phyloP scores from a whole-genome alignment of 2,797 vertebrate genomes.

The Sebastes ruberrimus region DNA sequence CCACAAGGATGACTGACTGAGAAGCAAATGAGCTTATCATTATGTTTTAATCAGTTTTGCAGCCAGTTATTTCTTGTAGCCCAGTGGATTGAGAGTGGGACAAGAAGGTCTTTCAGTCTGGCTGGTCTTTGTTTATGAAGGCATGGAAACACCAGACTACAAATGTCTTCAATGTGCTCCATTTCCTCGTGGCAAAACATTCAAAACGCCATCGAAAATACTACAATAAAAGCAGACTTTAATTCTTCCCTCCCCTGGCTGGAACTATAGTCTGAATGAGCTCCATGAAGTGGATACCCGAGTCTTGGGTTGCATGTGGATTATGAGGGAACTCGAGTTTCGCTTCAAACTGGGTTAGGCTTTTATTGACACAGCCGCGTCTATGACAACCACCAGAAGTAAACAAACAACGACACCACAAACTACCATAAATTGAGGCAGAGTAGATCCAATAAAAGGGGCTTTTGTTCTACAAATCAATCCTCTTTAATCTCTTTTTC shows the following conservation, averaged over 20 bases:
- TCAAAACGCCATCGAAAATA: constrained; percentile 7
- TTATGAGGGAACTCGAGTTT: constrained; percentile 37
- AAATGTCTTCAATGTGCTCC: not conserved
- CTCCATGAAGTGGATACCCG: constrained; percentile 2
- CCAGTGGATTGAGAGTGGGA: not conserved
- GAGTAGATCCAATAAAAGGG: constrained; percentile 45
- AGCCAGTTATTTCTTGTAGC: constrained; percentile 8
- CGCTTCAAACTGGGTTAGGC: constrained; percentile 50
- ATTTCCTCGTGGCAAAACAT: constrained; percentile 16
- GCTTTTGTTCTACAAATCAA: constrained; percentile 39
- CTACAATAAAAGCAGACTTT: not conserved
- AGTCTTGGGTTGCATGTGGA: constrained; percentile 32
- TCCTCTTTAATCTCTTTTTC: constrained; percentile 58
- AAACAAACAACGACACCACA: constrained; percentile 44
- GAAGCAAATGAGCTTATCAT: constrained; percentile 46
- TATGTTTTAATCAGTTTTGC: constrained; percentile 50
- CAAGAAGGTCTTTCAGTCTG: not conserved
- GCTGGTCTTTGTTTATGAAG: not conserved
- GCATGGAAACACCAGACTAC: not conserved
- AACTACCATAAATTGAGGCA: constrained; percentile 7
- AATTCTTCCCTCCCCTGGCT: not conserved
- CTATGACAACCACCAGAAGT: constrained; percentile 51
- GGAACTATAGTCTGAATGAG: not conserved
- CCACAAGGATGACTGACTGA: constrained; percentile 15
- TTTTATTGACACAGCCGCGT: constrained; percentile 59